Conservation (phyloP, 2,797 vertebrate genomes). For the Falco peregrinus region DNA sequence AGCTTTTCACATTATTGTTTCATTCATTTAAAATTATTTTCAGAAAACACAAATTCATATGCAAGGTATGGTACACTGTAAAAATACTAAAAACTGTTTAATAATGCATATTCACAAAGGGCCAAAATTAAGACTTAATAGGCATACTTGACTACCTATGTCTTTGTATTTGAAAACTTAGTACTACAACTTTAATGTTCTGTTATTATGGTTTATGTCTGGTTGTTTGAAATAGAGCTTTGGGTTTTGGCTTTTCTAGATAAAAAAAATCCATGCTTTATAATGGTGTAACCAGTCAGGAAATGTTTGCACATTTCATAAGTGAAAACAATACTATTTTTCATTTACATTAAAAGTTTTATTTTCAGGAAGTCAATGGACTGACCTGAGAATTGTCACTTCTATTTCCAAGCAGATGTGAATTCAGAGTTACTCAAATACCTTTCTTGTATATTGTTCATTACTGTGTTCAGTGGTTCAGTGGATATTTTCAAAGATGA, state of each 20-base stretch:
- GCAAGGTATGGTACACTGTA: not conserved
- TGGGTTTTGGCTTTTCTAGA: not conserved
- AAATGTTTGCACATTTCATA: not conserved
- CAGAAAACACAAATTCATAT: slow-evolving; percentile 9
- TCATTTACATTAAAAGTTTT: not conserved
- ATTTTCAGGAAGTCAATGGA: not conserved
- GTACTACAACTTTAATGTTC: not conserved
- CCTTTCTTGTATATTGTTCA: not conserved
- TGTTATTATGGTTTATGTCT: not conserved
- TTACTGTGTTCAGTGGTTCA: not conserved
- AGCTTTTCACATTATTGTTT: slow-evolving; percentile 41
- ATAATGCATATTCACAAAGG: not conserved
- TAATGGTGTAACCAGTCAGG: not conserved
- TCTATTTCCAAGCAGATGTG: not conserved
- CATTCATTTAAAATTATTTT: slow-evolving; percentile 24
- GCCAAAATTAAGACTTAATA: not conserved
- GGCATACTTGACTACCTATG: not conserved
- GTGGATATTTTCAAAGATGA: not conserved
- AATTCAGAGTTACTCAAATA: not conserved
- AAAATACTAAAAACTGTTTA: not conserved
- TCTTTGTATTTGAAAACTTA: not conserved
- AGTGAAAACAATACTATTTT: not conserved
- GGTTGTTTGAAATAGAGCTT: not conserved
- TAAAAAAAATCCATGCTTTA: not conserved
- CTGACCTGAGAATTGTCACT: not conserved